Evolutionary conservation across 2,888 invertebrate genomes (phyloP).

Genomic region (Sphaerophoria taeniata): DNA sequence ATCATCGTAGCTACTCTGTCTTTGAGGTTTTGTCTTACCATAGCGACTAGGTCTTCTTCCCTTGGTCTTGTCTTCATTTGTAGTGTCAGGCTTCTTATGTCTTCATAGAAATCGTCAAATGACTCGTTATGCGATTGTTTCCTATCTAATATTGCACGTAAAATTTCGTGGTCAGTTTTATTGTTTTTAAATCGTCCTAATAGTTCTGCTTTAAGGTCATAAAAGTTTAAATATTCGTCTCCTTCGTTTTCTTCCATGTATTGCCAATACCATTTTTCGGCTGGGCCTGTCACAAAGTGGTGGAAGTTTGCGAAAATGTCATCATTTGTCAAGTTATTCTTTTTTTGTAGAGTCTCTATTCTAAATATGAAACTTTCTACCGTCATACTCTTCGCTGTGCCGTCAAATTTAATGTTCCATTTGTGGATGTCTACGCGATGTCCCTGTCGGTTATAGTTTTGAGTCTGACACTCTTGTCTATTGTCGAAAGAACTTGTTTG

Average conservation of each 20-base stretch:
- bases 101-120: conserved; percentile 16
- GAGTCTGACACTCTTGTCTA: too few species aligned
- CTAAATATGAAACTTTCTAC: too few species aligned
- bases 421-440: neutral
- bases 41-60: neutral
- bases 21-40: neutral
- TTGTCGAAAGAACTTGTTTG: too few species aligned
- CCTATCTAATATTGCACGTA: too few species aligned
- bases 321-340: too few species aligned
- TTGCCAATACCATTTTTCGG: conserved; percentile 3
- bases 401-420: neutral
- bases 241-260: neutral
- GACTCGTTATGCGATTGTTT: neutral
- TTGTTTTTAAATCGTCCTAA: neutral
- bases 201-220: neutral
- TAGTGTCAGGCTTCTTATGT: neutral
- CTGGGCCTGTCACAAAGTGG: neutral
- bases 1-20: neutral
- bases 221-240: neutral
- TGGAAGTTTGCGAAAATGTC: neutral
- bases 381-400: too few species aligned
- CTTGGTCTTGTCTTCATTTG: neutral
- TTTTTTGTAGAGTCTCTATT: too few species aligned
- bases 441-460: too few species aligned
- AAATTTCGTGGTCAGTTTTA: too few species aligned